Conservation (phyloP, 2,888 invertebrate genomes). For the Sisyra terminalis region DNA sequence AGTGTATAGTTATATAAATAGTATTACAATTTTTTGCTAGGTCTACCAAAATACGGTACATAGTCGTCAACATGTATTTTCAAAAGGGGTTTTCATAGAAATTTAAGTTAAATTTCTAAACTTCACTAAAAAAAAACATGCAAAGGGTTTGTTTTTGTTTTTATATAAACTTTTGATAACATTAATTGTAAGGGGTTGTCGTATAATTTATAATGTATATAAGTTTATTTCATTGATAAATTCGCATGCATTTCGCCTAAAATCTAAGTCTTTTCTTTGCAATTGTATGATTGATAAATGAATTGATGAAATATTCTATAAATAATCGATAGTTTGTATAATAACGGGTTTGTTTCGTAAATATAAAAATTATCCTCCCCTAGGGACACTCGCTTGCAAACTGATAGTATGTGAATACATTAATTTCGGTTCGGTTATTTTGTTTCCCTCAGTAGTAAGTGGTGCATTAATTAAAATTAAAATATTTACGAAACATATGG, state of each 20-base stretch:
- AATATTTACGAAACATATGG: too few species aligned
- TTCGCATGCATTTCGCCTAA: slow-evolving; percentile 1
- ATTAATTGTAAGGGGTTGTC: slow-evolving; percentile 5
- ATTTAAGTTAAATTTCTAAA: too few species aligned
- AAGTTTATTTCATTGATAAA: background rate
- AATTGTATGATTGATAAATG: background rate
- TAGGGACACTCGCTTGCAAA: too few species aligned
- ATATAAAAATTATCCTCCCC: too few species aligned
- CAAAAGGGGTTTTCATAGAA: background rate
- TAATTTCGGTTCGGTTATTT: too few species aligned
- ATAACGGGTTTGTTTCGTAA: too few species aligned
- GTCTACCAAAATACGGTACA: slow-evolving; percentile 2
- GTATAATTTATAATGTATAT: slow-evolving; percentile 3
- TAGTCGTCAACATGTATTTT: slow-evolving; percentile 9
- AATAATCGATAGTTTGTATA: background rate
- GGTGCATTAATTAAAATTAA: too few species aligned
- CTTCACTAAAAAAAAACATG: slow-evolving; percentile 1
- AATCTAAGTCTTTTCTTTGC: slow-evolving; percentile 6
- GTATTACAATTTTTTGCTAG: too few species aligned
- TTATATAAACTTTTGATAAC: too few species aligned
- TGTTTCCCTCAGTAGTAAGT: too few species aligned
- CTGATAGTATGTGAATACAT: too few species aligned
- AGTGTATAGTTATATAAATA: too few species aligned
- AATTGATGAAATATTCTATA: background rate
- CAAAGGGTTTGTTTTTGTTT: slow-evolving; percentile 5